phyloP scores from a whole-genome alignment of 2,113 vertebrate species.

The Anarrhichthys ocellatus region DNA sequence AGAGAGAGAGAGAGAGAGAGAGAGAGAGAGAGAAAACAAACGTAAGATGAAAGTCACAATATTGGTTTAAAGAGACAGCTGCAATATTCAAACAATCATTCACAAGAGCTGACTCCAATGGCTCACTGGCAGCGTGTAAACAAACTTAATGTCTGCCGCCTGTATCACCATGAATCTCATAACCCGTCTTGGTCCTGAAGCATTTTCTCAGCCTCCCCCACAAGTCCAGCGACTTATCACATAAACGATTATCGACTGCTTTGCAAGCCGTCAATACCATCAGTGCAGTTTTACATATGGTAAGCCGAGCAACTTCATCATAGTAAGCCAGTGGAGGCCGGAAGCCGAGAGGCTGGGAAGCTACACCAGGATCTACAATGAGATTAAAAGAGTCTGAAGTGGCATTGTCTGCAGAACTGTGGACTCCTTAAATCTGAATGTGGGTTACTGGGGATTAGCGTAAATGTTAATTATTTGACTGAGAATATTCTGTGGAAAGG shows the following conservation, averaged over 20 bases:
- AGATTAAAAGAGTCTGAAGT: constrained; percentile 27
- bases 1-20: background rate
- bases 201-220: constrained; percentile 58
- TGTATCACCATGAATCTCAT: constrained; percentile 70
- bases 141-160: constrained; percentile 65
- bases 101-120: constrained; percentile 37
- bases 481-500: constrained; percentile 17
- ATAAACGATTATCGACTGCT: constrained; percentile 76
- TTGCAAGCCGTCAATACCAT: constrained; percentile 69
- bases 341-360: constrained; percentile 23
- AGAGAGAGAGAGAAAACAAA: background rate
- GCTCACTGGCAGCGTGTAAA: constrained; percentile 66
- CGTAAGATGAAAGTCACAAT: constrained; percentile 39
- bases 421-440: constrained; percentile 25
- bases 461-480: constrained; percentile 43
- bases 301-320: constrained; percentile 69
- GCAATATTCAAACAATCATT: constrained; percentile 70
- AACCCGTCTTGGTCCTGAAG: constrained; percentile 53
- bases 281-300: constrained; percentile 71
- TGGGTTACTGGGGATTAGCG: constrained; percentile 28
- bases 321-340: constrained; percentile 60
- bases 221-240: constrained; percentile 74
- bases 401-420: constrained; percentile 16
- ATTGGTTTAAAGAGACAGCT: constrained; percentile 68
- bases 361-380: constrained; percentile 23